Evolutionary conservation across 2,888 invertebrate species (phyloP).

Genomic region (Mythimna vitellina): DNA sequence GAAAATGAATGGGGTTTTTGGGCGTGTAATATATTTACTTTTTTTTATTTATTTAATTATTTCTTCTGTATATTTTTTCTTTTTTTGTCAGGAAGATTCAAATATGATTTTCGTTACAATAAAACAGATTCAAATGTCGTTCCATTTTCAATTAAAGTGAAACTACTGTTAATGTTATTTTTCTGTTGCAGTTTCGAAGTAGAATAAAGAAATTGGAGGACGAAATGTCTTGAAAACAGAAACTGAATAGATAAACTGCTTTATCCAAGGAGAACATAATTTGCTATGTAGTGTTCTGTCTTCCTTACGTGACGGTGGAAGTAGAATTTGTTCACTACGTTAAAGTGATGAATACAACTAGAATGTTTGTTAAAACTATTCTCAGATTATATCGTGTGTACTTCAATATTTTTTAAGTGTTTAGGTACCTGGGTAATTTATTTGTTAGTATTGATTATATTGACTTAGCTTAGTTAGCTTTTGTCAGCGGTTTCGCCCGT

Average conservation of each 20-base stretch:
- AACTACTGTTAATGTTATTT: background rate
- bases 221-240: background rate
- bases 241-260: background rate
- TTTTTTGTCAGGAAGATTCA: background rate
- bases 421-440: too few species aligned
- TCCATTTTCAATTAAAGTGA: background rate
- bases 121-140: background rate
- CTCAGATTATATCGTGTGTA: too few species aligned
- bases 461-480: too few species aligned
- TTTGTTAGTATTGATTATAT: too few species aligned
- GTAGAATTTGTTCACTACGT: background rate
- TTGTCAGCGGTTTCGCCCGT: too few species aligned
- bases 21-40: background rate
- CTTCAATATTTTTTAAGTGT: too few species aligned
- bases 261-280: background rate
- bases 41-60: too few species aligned
- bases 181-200: background rate
- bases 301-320: background rate
- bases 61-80: too few species aligned
- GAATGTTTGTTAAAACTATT: too few species aligned
- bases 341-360: too few species aligned
- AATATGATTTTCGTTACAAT: background rate
- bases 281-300: too few species aligned
- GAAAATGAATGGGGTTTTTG: constrained; percentile 19
- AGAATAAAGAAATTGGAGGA: background rate